Evolutionary conservation across 2,797 vertebrate genomes (phyloP).

Genomic region (Pangasius sanitwongsei): DNA sequence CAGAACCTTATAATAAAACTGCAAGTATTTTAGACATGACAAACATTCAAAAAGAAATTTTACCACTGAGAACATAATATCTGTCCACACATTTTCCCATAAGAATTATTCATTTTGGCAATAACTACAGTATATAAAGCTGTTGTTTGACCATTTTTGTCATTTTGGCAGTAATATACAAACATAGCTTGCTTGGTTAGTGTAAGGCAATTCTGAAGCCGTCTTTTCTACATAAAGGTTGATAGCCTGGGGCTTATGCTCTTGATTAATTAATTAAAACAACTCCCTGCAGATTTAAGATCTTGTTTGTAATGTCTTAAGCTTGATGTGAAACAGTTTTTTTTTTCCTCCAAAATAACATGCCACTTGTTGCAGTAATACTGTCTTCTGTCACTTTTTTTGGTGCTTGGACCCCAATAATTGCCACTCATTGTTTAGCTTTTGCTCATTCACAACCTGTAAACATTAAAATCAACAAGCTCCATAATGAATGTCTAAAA

Average conservation of each 20-base stretch:
- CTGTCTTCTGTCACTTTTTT: neutral
- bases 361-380: neutral
- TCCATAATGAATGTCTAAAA: neutral
- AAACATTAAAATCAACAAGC: neutral
- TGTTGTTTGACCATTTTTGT: constrained; percentile 16
- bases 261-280: neutral
- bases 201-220: neutral
- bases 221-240: neutral
- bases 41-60: neutral
- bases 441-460: neutral
- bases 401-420: neutral
- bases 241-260: neutral
- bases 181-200: neutral
- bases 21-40: neutral
- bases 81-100: neutral
- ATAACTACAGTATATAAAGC: neutral
- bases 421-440: neutral
- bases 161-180: constrained; percentile 12
- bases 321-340: neutral
- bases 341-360: neutral
- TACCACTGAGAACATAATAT: neutral
- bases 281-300: neutral
- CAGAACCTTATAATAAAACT: neutral
- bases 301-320: constrained; percentile 6
- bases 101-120: constrained; percentile 1